Evolutionary conservation across 2,797 vertebrate species (phyloP).

Genomic region (Leptatherina wallacei): DNA sequence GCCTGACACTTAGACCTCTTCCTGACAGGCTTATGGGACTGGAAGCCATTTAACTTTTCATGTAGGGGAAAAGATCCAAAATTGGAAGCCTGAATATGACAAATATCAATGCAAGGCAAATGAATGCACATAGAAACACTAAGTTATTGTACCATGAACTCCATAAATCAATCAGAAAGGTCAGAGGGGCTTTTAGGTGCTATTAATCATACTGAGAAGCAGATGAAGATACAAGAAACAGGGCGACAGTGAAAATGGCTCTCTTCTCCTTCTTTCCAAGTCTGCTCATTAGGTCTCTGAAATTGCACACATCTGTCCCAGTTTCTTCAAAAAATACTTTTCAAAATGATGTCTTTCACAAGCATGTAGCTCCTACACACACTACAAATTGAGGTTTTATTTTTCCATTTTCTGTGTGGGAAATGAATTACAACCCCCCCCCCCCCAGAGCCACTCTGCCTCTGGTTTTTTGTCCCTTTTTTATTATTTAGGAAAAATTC

Average conservation of each 20-base stretch:
- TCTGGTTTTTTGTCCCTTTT: slow-evolving; percentile 39
- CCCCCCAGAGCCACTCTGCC: slow-evolving; percentile 9
- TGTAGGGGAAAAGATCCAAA: slow-evolving; percentile 54
- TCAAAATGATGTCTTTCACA: slow-evolving; percentile 50
- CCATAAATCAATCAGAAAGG: slow-evolving; percentile 84
- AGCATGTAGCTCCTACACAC: slow-evolving; percentile 40
- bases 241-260: slow-evolving; percentile 41
- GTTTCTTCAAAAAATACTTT: slow-evolving; percentile 53
- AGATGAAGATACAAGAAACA: slow-evolving; percentile 58
- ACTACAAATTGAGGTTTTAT: slow-evolving; percentile 61
- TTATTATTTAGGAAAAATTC: slow-evolving; percentile 9
- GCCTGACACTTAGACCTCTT: neutral
- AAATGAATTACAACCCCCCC: neutral
- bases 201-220: slow-evolving; percentile 79
- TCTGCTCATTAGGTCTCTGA: slow-evolving; percentile 45
- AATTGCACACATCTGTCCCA: slow-evolving; percentile 70
- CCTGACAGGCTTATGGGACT: slow-evolving; percentile 36
- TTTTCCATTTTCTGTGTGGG: slow-evolving; percentile 55
- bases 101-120: slow-evolving; percentile 76
- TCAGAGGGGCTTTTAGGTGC: slow-evolving; percentile 69
- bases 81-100: slow-evolving; percentile 67
- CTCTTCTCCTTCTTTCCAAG: slow-evolving; percentile 21
- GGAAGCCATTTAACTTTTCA: slow-evolving; percentile 61
- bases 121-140: slow-evolving; percentile 71
- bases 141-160: slow-evolving; percentile 78